Percentiles rank a stretch among this genome's conserved stretches.
Conservation (phyloP, 2,113 vertebrate genomes). For the Haemorhous mexicanus region DNA sequence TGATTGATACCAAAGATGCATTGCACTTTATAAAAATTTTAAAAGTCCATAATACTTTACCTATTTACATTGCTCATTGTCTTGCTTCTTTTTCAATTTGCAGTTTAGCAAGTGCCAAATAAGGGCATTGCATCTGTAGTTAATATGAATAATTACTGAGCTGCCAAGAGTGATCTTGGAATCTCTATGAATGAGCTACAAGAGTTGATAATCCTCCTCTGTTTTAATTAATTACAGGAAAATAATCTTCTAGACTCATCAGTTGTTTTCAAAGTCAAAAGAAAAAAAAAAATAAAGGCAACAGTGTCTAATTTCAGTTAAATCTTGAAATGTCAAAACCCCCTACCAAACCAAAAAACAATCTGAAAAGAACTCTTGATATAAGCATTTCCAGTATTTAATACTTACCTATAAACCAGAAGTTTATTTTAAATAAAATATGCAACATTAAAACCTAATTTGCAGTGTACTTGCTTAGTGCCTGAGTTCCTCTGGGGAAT, state of each 20-base stretch:
- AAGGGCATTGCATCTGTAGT: not conserved
- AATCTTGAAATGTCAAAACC: not conserved
- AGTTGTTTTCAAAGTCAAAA: not conserved
- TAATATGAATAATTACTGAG: constrained; percentile 15
- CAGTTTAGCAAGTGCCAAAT: not conserved
- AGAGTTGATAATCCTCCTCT: not conserved
- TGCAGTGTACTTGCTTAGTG: not conserved
- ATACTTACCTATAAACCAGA: not conserved
- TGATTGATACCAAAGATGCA: not conserved
- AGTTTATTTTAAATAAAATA: not conserved
- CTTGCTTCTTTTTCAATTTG: not conserved
- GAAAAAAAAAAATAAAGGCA: not conserved
- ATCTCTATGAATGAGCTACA: not conserved
- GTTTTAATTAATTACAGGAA: not conserved
- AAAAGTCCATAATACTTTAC: not conserved
- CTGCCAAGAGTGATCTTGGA: not conserved
- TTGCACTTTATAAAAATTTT: not conserved
- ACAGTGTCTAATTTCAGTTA: not conserved
- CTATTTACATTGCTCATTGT: not conserved
- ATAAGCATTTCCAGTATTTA: not conserved
- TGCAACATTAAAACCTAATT: not conserved
- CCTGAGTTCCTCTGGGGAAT: not conserved
- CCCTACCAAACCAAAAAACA: not conserved
- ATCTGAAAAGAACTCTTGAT: not conserved
- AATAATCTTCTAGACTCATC: not conserved